Evolutionary conservation across 2,797 vertebrate genomes (phyloP).

Genomic region (Antrozous pallidus): DNA sequence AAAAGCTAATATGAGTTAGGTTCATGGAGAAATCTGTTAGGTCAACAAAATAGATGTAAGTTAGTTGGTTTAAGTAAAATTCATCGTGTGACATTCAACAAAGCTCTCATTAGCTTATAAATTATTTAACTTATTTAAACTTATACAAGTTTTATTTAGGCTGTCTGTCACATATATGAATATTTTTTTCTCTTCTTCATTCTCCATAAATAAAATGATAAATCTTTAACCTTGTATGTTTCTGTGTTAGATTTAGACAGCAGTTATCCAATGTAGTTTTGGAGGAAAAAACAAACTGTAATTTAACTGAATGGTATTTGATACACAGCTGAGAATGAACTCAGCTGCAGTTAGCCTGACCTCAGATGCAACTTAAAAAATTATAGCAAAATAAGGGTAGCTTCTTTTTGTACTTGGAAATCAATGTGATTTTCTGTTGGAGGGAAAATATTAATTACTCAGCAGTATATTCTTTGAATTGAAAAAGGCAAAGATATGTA

Average conservation of each 20-base stretch:
- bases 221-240: background rate
- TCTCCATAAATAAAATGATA: background rate
- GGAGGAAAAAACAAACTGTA: background rate
- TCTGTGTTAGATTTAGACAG: background rate
- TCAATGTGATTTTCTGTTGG: background rate
- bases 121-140: slow-evolving; percentile 60
- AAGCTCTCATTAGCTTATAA: slow-evolving; percentile 42
- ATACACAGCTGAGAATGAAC: background rate
- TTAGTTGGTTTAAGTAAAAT: background rate
- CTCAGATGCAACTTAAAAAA: background rate
- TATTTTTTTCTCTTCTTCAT: background rate
- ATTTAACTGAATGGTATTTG: background rate
- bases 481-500: background rate
- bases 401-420: background rate
- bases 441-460: rapidly evolving
- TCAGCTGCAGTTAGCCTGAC: background rate
- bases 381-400: background rate
- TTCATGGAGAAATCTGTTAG: slow-evolving; percentile 25
- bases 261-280: background rate
- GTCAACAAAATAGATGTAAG: slow-evolving; percentile 9
- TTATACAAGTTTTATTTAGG: slow-evolving; percentile 37
- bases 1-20: slow-evolving; percentile 28
- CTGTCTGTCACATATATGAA: slow-evolving; percentile 30
- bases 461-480: background rate
- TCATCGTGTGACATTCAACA: background rate